phyloP scores from a whole-genome alignment of 35 echinoderm and acorn worm genomes.

The Eucidaris tribuloides region DNA sequence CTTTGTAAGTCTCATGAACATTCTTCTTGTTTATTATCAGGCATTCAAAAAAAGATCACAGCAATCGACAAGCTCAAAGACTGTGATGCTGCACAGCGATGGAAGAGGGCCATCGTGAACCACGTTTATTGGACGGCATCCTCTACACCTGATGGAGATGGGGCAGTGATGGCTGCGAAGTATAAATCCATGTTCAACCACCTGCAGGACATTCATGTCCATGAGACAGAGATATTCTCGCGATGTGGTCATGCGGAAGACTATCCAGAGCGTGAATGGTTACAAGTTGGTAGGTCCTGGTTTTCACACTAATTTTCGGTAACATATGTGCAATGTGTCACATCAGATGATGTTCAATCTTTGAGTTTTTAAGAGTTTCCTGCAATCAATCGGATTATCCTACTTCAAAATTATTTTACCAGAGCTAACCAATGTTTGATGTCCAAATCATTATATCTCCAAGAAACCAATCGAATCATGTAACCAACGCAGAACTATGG shows the following conservation, averaged over 20 bases:
- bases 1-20: background rate
- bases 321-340: too few relatives aligned
- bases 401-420: background rate
- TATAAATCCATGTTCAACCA: slow-evolving; percentile 31
- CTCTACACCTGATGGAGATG: slow-evolving; percentile 48
- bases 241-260: slow-evolving; percentile 9
- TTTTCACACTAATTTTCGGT: too few relatives aligned
- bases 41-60: background rate
- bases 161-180: slow-evolving; percentile 13
- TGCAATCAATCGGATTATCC: background rate
- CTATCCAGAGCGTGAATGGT: background rate
- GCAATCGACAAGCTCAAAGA: background rate
- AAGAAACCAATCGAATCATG: background rate
- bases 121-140: slow-evolving; percentile 47
- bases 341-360: background rate
- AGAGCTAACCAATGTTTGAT: background rate
- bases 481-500: background rate
- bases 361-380: background rate
- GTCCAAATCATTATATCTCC: background rate
- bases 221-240: slow-evolving; percentile 16
- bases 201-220: background rate
- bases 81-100: background rate
- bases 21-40: background rate
- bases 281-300: background rate
- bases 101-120: slow-evolving; percentile 17